Evolutionary conservation across 2,888 invertebrate species (phyloP).

Genomic region (Caenorhabditis sp.): DNA sequence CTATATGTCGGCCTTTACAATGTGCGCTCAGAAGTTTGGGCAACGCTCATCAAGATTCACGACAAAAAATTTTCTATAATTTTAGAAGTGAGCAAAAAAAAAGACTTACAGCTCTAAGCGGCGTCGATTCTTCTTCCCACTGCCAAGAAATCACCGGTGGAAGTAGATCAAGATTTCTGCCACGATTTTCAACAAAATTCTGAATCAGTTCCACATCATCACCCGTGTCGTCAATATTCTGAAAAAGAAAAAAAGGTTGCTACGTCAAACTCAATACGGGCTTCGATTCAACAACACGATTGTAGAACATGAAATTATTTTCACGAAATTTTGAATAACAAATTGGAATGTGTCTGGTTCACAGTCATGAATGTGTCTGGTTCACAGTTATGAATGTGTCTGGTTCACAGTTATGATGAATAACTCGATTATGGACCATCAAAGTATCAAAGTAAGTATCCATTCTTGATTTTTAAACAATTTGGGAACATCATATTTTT

Average conservation of each 20-base stretch:
- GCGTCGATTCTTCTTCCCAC: not conserved
- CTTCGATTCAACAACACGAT: not conserved
- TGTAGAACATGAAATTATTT: not conserved
- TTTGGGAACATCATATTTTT: not conserved
- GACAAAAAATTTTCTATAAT: not conserved
- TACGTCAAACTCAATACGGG: not conserved
- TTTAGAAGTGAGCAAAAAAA: conserved; percentile 1
- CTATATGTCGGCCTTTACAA: conserved; percentile 10
- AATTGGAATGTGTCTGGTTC: no score
- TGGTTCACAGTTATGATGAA: no score
- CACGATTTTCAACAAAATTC: not conserved
- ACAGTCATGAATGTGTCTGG: no score
- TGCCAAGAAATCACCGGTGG: not conserved
- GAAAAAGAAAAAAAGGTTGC: not conserved
- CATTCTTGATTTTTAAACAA: no score
- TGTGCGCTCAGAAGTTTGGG: conserved; percentile 3
- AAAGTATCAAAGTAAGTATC: no score
- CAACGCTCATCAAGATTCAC: conserved; percentile 7
- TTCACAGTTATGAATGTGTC: no score
- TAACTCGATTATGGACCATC: no score
- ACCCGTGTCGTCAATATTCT: not conserved
- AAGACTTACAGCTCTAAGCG: not conserved
- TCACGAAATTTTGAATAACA: no score
- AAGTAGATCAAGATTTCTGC: not conserved
- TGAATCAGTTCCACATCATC: not conserved